phyloP scores from a whole-genome alignment of 2,888 invertebrate genomes.

The Acanthopleura granulata region DNA sequence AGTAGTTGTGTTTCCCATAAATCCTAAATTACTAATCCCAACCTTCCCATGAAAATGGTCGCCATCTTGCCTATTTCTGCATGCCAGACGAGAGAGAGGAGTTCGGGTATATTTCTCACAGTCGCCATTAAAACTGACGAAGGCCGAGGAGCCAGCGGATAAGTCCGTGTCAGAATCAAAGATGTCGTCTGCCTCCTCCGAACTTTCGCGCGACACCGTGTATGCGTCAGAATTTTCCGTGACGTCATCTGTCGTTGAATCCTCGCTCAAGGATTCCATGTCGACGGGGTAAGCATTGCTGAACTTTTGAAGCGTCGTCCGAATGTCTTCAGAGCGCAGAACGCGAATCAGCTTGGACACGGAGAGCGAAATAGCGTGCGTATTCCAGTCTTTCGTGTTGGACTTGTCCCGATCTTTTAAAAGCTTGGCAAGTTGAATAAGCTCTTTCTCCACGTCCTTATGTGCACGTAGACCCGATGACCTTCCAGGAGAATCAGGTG shows the following conservation, averaged over 20 bases:
- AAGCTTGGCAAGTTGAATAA: background rate
- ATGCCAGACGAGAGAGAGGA: background rate
- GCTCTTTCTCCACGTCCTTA: constrained; percentile 8
- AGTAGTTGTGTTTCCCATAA: background rate
- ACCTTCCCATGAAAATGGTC: background rate
- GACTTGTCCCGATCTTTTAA: constrained; percentile 10
- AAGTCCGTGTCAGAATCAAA: constrained; percentile 29
- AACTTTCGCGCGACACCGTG: constrained; percentile 31
- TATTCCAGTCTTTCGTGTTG: background rate
- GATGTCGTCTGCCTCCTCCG: constrained; percentile 20
- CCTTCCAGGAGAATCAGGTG: background rate
- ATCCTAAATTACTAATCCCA: constrained; percentile 2
- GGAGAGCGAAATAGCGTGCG: constrained; percentile 17
- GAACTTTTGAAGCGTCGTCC: background rate
- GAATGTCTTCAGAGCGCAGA: background rate
- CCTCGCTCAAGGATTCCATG: constrained; percentile 25
- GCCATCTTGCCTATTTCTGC: background rate
- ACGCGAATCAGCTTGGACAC: constrained; percentile 19
- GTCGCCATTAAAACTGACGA: background rate
- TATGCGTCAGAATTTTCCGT: constrained; percentile 26
- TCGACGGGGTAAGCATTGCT: background rate
- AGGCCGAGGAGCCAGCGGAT: constrained; percentile 8
- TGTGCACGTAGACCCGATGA: background rate
- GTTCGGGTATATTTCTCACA: background rate
- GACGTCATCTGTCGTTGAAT: constrained; percentile 21